phyloP scores from a whole-genome alignment of 2,113 vertebrate species.

The Romanogobio albipinnatus region DNA sequence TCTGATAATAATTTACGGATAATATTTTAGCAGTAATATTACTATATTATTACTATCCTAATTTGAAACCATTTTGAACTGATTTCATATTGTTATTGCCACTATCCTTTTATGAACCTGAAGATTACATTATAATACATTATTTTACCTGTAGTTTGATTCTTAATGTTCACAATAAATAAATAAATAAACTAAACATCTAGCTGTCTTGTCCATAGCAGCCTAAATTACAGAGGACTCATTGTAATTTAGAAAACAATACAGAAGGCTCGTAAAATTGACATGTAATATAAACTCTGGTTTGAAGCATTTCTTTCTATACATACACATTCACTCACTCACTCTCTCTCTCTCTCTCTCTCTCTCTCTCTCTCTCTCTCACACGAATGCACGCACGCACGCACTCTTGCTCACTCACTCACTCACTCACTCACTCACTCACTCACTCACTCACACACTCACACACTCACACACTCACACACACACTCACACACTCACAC shows the following conservation, averaged over 20 bases:
- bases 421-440: too few relatives aligned
- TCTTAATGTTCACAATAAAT: background rate
- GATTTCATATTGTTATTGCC: constrained; percentile 5
- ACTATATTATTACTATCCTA: background rate
- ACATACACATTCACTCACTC: accelerated
- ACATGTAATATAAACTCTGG: background rate
- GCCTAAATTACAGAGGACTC: background rate
- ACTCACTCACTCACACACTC: too few relatives aligned
- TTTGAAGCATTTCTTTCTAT: too few relatives aligned
- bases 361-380: too few relatives aligned
- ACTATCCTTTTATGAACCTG: constrained; percentile 21
- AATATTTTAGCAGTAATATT: constrained; percentile 12
- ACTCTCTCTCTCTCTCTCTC: too few relatives aligned
- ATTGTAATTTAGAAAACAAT: background rate
- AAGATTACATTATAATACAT: constrained; percentile 4
- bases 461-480: too few relatives aligned
- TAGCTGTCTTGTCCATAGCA: background rate
- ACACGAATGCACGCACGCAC: too few relatives aligned
- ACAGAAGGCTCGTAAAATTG: too few relatives aligned
- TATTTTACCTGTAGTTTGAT: background rate
- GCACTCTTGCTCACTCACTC: too few relatives aligned
- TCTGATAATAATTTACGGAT: constrained; percentile 6
- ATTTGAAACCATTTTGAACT: constrained; percentile 7
- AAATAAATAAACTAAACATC: background rate
- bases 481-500: too few relatives aligned